Evolutionary conservation across 2,113 vertebrate genomes (phyloP).

Genomic region (Chionodraco myersi): DNA sequence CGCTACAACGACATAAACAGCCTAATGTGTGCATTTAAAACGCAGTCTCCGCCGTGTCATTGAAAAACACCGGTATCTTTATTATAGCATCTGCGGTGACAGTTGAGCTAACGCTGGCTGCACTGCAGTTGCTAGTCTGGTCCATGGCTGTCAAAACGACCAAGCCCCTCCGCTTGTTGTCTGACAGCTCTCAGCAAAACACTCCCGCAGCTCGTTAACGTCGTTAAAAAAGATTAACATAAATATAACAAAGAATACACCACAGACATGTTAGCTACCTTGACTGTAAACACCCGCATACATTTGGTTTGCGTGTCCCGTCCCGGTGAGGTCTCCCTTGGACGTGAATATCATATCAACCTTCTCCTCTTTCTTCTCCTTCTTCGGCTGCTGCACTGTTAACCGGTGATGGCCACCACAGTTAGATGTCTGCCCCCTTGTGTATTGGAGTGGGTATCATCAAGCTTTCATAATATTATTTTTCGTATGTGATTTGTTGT

Average conservation of each 20-base stretch:
- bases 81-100: conserved; percentile 59
- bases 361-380: conserved; percentile 50
- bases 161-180: conserved; percentile 57
- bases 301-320: conserved; percentile 55
- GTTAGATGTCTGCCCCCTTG: conserved; percentile 38
- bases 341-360: conserved; percentile 69
- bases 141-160: conserved; percentile 67
- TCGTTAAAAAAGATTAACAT: too few species aligned
- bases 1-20: background rate
- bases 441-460: conserved; percentile 27
- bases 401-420: background rate
- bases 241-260: background rate
- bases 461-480: background rate
- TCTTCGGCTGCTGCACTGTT: conserved; percentile 34
- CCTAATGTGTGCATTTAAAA: background rate
- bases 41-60: conserved; percentile 19
- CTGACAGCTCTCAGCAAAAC: conserved; percentile 44
- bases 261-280: conserved; percentile 31
- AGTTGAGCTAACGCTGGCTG: conserved; percentile 74
- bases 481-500: too few species aligned
- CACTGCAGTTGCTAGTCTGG: conserved; percentile 67
- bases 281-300: conserved; percentile 33
- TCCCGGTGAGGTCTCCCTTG: conserved; percentile 74
- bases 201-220: background rate
- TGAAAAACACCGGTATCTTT: conserved; percentile 45